Conservation (phyloP, 1,140 invertebrate genomes). For the Sesamia nonagrioides region DNA sequence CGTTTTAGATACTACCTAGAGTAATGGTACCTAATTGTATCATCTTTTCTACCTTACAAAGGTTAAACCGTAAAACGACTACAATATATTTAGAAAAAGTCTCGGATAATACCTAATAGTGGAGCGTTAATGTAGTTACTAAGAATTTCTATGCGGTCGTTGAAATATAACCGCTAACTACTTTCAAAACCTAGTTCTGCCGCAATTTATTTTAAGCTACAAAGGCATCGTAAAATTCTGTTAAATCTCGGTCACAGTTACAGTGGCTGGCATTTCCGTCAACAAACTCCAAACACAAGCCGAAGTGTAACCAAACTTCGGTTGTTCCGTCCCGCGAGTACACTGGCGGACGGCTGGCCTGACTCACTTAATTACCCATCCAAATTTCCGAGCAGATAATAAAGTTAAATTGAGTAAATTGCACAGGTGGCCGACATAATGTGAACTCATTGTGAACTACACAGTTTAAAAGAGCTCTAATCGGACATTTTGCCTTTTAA, state of each 20-base stretch:
- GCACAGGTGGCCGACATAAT: constrained; percentile 67
- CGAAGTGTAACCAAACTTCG: constrained; percentile 50
- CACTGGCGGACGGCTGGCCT: constrained; percentile 10
- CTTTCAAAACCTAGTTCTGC: background rate
- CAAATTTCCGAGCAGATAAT: constrained; percentile 67
- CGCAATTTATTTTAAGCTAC: constrained; percentile 10
- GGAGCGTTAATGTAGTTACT: too few relatives aligned
- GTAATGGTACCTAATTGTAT: too few relatives aligned
- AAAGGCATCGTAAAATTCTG: background rate
- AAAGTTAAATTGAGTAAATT: constrained; percentile 75
- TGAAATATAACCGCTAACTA: background rate
- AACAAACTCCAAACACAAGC: constrained; percentile 9
- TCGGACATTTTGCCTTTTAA: constrained; percentile 58
- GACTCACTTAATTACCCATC: constrained; percentile 64
- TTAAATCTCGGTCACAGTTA: constrained; percentile 20
- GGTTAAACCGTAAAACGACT: too few relatives aligned
- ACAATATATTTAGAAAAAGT: too few relatives aligned
- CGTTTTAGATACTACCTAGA: background rate
- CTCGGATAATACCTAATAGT: too few relatives aligned
- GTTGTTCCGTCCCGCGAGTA: constrained; percentile 46
- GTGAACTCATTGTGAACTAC: constrained; percentile 54
- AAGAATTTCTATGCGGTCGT: background rate
- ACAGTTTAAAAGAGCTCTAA: constrained; percentile 59
- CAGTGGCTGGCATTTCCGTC: background rate
- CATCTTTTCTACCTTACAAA: background rate